Evolutionary conservation across 2,888 invertebrate genomes (phyloP), one percentile per base, ranked within the genome.

Genomic region (Lepas anatifera): DNA sequence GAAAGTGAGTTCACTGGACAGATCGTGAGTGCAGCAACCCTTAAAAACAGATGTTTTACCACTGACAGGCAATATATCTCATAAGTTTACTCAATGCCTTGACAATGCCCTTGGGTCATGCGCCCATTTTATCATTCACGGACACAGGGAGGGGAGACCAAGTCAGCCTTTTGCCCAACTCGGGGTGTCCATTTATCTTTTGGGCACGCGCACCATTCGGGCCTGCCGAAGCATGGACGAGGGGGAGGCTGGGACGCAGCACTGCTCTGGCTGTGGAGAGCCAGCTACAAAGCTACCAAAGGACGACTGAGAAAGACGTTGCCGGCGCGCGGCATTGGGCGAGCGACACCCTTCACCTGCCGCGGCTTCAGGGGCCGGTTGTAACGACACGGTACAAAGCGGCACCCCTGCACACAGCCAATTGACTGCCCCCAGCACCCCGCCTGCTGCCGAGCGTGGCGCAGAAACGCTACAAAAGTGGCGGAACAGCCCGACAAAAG

Each of bases 231-330:
- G 11, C 22, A 35, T 22, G 32, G 35, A 25, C 58, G 32, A 18
- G 58, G 22, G 32, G 35, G 58, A 32, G 32, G 58, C 52, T 35
- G 32, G 35, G 58, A 32, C 35, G 58, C 52, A 4, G 52, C 18
- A 16, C 41, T 16, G 4, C 16, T 41, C 41, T 41, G 41, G 10
- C 41, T 1, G 11, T 16, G 11, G 3, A 41, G 16, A 41, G 16
- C 10, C 11, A 41, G 11, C 1, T 41, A 41, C 41, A 41, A 41
- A 41, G 16, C 41, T n/a, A 13, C 11, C 11, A 13, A 11, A 8
- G 50, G 29, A 29, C 35, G 58, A 22, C 58, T 58, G 58, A 58
- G 35, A 58, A 58, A 58, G 58, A 58, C 58, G 25, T 58, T 58
- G 32, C 58, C 58, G 22, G 58, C 35, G 58, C 13, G 58, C 35